Conservation (phyloP, 2,797 vertebrate species). For the Karalla daura region DNA sequence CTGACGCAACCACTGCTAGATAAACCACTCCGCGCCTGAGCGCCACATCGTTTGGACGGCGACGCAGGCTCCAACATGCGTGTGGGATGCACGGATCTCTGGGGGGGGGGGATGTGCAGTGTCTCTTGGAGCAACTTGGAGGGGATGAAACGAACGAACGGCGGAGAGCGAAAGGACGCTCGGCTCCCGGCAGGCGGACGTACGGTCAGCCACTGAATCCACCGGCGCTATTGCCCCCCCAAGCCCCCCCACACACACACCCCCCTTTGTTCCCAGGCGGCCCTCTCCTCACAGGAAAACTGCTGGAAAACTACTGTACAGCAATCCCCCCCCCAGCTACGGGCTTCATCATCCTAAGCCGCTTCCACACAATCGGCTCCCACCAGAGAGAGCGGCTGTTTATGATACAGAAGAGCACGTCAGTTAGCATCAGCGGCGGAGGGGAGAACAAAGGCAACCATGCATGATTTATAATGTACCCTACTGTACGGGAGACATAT, state of each 20-base stretch:
- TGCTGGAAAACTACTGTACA: slow-evolving; percentile 15
- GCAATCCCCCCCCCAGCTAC: slow-evolving; percentile 52
- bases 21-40: not conserved
- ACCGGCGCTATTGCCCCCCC: slow-evolving; percentile 16
- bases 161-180: slow-evolving; percentile 4
- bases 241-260: too few species aligned
- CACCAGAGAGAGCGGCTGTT: slow-evolving; percentile 50
- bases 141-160: not conserved
- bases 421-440: slow-evolving; percentile 49
- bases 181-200: not conserved
- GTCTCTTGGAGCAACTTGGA: not conserved
- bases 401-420: slow-evolving; percentile 44
- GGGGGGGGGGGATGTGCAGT: not conserved
- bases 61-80: slow-evolving; percentile 1
- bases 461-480: slow-evolving; percentile 42
- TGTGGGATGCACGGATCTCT: slow-evolving; percentile 10
- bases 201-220: slow-evolving; percentile 14
- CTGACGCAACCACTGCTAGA: not conserved
- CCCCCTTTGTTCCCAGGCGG: slow-evolving; percentile 50
- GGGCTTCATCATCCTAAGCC: slow-evolving; percentile 58
- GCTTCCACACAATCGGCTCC: slow-evolving; percentile 63
- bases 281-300: slow-evolving; percentile 38
- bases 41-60: not conserved
- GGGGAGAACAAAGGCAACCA: slow-evolving; percentile 41
- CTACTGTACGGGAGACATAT: slow-evolving; percentile 8